A percentile compares a stretch with the other conserved stretches of the same genome.
phyloP scores from a whole-genome alignment of 1,140 invertebrate genomes.

The Hypothenemus hampei region DNA sequence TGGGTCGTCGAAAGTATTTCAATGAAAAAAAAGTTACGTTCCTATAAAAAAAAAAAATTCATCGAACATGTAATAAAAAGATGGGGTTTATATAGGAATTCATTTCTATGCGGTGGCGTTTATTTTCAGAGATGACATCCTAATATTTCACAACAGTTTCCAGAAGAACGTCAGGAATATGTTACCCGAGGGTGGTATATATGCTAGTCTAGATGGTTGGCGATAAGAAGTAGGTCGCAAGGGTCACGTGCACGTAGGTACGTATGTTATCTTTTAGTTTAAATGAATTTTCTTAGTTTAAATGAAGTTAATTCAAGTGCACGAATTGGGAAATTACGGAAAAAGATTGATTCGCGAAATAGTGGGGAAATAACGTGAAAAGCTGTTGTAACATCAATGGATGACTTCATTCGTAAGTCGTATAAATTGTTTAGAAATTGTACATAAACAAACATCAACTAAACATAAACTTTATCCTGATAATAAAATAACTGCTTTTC shows the following conservation, averaged over 20 bases:
- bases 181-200: not conserved
- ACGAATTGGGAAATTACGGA: too few relatives aligned
- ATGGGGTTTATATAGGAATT: not conserved
- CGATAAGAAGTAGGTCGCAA: slow-evolving; percentile 2
- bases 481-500: slow-evolving; percentile 1
- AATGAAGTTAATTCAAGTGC: too few relatives aligned
- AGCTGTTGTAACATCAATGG: not conserved
- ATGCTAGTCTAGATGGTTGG: not conserved
- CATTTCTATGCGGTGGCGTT: not conserved
- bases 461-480: not conserved
- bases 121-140: not conserved
- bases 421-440: not conserved
- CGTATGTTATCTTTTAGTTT: too few relatives aligned
- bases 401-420: not conserved
- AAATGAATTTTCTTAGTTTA: too few relatives aligned
- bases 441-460: not conserved
- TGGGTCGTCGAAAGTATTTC: too few relatives aligned
- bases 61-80: too few relatives aligned
- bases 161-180: not conserved
- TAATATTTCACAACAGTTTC: not conserved
- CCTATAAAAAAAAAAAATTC: too few relatives aligned
- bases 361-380: not conserved
- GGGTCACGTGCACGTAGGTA: too few relatives aligned
- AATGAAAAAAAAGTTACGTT: too few relatives aligned
- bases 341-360: too few relatives aligned